Conservation (phyloP, 2,113 vertebrate genomes). For the Mus spicilegus region DNA sequence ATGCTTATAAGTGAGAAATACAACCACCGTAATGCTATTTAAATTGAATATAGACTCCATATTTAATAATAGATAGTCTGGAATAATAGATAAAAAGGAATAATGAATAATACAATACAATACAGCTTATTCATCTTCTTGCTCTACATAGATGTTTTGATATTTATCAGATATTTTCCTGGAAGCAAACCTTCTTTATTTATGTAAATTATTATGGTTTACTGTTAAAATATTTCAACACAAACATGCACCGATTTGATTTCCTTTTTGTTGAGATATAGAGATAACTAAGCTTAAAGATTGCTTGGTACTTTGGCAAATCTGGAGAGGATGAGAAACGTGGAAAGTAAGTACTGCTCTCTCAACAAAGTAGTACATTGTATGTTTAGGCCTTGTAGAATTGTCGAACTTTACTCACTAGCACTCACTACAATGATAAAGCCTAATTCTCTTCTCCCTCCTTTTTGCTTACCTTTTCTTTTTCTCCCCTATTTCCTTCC, state of each 20-base stretch:
- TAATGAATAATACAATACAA: conserved; percentile 80
- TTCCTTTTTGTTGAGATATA: conserved; percentile 13
- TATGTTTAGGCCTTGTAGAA: neutral
- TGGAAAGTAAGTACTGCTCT: neutral
- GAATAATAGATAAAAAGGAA: conserved; percentile 76
- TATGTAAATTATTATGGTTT: neutral
- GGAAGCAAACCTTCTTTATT: neutral
- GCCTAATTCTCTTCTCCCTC: conserved; percentile 59
- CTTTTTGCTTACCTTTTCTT: neutral
- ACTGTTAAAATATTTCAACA: conserved; percentile 54
- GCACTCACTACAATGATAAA: neutral
- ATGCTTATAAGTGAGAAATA: conserved; percentile 69
- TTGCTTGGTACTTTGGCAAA: conserved; percentile 38
- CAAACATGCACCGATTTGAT: neutral
- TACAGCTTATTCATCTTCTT: neutral
- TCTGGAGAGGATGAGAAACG: conserved; percentile 18
- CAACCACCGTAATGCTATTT: conserved; percentile 56
- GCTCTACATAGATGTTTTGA: neutral
- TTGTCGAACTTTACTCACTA: neutral
- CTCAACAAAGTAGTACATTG: neutral
- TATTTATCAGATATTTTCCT: neutral
- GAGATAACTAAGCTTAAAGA: neutral
- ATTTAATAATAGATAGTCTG: conserved; percentile 77
- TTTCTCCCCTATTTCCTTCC: neutral
- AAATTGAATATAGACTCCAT: conserved; percentile 54